Percentiles rank a stretch among this genome's conserved stretches.
Conservation (phyloP, 2,797 vertebrate genomes). For the Erethizon dorsatum region DNA sequence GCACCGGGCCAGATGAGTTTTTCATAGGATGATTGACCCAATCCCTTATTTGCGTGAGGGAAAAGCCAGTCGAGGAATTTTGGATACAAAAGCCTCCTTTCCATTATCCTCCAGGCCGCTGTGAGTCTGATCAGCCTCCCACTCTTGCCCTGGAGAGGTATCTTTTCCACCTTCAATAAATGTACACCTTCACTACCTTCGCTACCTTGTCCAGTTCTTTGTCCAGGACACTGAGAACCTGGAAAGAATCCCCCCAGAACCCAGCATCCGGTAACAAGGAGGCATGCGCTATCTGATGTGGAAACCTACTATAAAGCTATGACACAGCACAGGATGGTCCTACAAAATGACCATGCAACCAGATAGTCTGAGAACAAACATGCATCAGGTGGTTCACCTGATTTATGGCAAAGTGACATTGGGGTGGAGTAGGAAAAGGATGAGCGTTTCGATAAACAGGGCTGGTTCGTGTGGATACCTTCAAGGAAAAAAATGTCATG, state of each 20-base stretch:
- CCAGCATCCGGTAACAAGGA: not conserved
- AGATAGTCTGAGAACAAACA: not conserved
- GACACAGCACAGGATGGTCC: too few relatives aligned
- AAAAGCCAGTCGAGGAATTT: not conserved
- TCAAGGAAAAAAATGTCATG: too few relatives aligned
- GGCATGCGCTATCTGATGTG: not conserved
- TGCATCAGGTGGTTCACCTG: not conserved
- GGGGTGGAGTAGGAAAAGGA: not conserved
- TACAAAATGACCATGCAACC: too few relatives aligned
- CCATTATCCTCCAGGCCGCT: not conserved
- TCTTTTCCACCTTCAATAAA: not conserved
- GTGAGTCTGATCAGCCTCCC: not conserved
- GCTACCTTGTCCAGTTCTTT: not conserved
- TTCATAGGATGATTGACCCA: not conserved
- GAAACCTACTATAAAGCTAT: not conserved
- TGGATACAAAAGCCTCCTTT: not conserved
- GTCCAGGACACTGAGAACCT: not conserved
- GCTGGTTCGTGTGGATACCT: not conserved
- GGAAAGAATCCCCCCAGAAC: not conserved
- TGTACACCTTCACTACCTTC: not conserved
- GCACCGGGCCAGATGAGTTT: not conserved
- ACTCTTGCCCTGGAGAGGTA: not conserved
- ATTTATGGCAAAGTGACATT: not conserved
- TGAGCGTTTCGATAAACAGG: not conserved
- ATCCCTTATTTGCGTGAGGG: not conserved